Base-by-base conservation (phyloP, 37 sponge, comb jelly and placozoan species). In the Diacarnus erythraeanus region DNA sequence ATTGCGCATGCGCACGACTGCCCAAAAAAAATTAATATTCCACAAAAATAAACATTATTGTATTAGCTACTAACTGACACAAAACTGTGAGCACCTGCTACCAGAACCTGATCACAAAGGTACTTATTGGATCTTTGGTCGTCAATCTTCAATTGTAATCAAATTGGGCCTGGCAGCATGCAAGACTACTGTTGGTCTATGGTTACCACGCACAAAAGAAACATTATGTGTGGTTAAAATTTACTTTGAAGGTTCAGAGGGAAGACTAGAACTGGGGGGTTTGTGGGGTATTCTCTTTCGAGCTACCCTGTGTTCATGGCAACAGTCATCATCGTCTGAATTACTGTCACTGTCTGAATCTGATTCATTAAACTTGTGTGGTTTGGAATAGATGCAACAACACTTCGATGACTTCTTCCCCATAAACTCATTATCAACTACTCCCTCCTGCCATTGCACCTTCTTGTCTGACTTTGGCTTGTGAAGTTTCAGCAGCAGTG, bases 321-420 rank as follows among this genome's bases (percentile, higher is more conserved):
- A 94, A 42, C 90, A 80, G 59, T 87, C 96, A 35, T 81, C 78
- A 47, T 57, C 75, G 27, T n/a, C 65, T n/a, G n/a, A n/a, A 27
- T 83, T 84, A 74, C 64, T 58, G 30, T 95, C 96, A 75, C 77
- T 74, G 37, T 80, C 77, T 23, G 83, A 38, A 27, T 89, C 90
- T 23, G 81, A 80, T 57, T 93, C 98, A 42, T 71, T 87, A 76
- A 85, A 85, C 37, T 64, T 77, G 23, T 78, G 78, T 21, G 95
- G 96, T 58, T 90, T 89, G 6, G 42, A 57, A 74, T 98, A 94
- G 29, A 98, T 95, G 60, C 98, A 98, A 60, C 98, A 98, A 38
- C 96, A 95, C 85, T 97, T 97, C 20, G 95, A 95, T 22, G 73
- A 82, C 82, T 97, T 97, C 87, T 94, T 97, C n/a, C 95, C 95